Conservation (phyloP, 2,113 vertebrate species). For the Perognathus longimembris region DNA sequence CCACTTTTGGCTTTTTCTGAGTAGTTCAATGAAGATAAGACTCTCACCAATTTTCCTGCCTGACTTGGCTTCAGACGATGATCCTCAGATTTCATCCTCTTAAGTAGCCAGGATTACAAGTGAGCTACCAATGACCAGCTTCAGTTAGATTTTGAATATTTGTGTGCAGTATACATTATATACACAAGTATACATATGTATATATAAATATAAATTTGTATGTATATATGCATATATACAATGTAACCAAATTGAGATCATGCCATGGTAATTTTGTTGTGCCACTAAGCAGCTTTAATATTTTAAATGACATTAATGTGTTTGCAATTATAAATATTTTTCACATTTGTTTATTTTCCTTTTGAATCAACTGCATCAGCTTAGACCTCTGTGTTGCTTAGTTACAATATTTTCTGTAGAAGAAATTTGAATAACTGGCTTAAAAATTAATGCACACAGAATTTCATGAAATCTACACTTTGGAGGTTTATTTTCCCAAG, state of each 20-base stretch:
- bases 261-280: neutral
- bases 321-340: neutral
- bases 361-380: neutral
- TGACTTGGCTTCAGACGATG: no score
- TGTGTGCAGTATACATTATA: no score
- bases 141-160: no score
- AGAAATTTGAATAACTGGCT: neutral
- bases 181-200: no score
- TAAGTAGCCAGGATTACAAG: no score
- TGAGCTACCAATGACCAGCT: no score
- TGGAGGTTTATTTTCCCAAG: neutral
- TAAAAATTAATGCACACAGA: neutral
- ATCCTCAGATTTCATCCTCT: no score
- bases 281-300: neutral
- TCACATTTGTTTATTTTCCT: neutral
- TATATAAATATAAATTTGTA: no score
- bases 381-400: neutral
- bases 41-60: no score
- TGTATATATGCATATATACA: no score
- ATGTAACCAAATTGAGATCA: neutral
- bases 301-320: neutral
- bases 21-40: no score
- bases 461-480: neutral
- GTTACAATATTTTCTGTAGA: neutral
- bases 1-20: no score